A percentile compares a stretch with the other conserved stretches of the same genome.
Conservation (phyloP, 2,113 vertebrate genomes). For the Scalopus aquaticus region DNA sequence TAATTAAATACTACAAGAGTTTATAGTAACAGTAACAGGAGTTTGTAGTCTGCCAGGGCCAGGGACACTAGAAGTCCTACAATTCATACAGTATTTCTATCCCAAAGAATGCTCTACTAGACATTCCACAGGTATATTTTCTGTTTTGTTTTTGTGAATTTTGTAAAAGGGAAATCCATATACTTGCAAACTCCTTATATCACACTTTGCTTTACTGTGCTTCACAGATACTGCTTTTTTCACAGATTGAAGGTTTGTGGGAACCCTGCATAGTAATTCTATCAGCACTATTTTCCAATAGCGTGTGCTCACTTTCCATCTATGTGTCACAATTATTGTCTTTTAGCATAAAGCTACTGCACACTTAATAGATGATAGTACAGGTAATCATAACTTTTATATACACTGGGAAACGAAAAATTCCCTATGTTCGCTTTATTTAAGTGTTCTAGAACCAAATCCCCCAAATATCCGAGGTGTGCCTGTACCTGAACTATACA, state of each 20-base stretch:
- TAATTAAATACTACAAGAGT: background rate
- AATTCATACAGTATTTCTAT: background rate
- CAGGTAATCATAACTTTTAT: background rate
- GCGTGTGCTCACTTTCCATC: background rate
- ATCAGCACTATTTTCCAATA: too few species aligned
- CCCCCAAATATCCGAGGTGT: too few species aligned
- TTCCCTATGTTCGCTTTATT: too few species aligned
- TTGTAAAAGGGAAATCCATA: background rate
- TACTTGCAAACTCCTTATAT: too few species aligned
- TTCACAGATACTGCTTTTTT: too few species aligned
- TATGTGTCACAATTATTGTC: background rate
- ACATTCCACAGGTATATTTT: background rate
- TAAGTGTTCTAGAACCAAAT: too few species aligned
- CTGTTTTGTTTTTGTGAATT: background rate
- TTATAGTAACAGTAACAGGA: background rate
- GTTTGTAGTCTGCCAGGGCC: background rate
- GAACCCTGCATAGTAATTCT: too few species aligned
- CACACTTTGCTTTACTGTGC: too few species aligned
- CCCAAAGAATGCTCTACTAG: background rate
- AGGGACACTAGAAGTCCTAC: background rate
- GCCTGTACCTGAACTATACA: background rate
- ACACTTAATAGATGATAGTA: background rate
- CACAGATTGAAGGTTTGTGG: too few species aligned
- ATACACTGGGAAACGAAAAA: background rate
- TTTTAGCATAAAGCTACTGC: background rate